Percentiles rank a stretch among this genome's conserved stretches.
Evolutionary conservation across 2,797 vertebrate species (phyloP).

Genomic region (Melanotaenia nigrans): DNA sequence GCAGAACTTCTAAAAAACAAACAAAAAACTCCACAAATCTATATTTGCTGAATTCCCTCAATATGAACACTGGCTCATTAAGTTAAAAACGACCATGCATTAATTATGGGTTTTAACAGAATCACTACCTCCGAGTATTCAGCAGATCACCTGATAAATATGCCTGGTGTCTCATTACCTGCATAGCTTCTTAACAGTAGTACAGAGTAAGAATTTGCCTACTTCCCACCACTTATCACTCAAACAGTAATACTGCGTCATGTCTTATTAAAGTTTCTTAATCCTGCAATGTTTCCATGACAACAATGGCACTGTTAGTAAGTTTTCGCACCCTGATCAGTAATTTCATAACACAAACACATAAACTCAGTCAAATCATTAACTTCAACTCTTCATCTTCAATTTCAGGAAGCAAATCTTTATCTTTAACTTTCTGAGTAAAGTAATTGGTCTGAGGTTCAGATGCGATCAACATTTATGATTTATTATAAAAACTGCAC

Average conservation of each 20-base stretch:
- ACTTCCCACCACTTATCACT: slow-evolving; percentile 1
- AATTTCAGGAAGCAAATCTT: neutral
- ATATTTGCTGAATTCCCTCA: slow-evolving; percentile 28
- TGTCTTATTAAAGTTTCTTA: slow-evolving; percentile 32
- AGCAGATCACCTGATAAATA: slow-evolving; percentile 16
- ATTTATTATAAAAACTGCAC: slow-evolving; percentile 13
- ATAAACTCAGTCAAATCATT: slow-evolving; percentile 10
- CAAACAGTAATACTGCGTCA: slow-evolving; percentile 23
- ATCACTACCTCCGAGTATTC: slow-evolving; percentile 10
- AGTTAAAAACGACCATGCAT: slow-evolving; percentile 45
- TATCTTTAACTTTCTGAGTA: neutral
- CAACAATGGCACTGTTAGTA: slow-evolving; percentile 34
- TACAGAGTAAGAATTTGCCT: neutral
- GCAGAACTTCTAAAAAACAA: slow-evolving; percentile 15
- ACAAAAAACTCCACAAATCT: neutral
- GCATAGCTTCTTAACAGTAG: slow-evolving; percentile 26
- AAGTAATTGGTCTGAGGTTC: slow-evolving; percentile 8
- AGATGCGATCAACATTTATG: neutral
- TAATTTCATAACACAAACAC: slow-evolving; percentile 15
- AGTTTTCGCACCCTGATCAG: slow-evolving; percentile 6
- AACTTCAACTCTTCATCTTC: neutral
- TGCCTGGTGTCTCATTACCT: slow-evolving; percentile 3
- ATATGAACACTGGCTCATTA: slow-evolving; percentile 24
- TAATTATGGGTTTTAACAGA: slow-evolving; percentile 22
- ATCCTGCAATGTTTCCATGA: slow-evolving; percentile 61